Base-by-base conservation (phyloP, 2,113 vertebrate genomes). In the Cavia porcellus region DNA sequence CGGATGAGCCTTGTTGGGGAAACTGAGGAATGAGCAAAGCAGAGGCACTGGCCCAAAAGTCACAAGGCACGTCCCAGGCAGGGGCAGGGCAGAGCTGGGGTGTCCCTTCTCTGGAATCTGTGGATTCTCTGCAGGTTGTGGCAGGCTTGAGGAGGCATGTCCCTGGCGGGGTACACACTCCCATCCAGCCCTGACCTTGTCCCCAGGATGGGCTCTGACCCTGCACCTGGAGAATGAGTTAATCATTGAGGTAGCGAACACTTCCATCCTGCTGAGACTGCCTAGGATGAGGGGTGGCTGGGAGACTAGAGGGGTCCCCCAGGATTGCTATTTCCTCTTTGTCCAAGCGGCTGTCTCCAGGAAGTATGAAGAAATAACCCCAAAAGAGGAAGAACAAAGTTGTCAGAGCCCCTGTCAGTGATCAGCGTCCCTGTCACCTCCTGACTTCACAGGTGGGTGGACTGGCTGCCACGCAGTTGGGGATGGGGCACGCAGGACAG, bases 321-420 rank as follows among this genome's bases (percentile, higher is more conserved):
- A 59, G 7, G 14, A 30, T n/a, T 20, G 42, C 94, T 52, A 55
- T 84, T 96, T 96, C 96, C 91, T 92, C 86, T 96, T 92, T 55
- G 80, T 70, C 91, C 83, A 75, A 62, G 32, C 66, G 95, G 81
- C 52, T 2, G 14, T 72, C 72, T 87, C 89, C 91, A 97, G 97
- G 93, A 97, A 97, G 59, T 72, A 4, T 97, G 97, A 96, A 94
- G 97, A 94, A 97, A 98, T 62, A 32, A 59, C 45, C 70, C 72
- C 87, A 45, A 96, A 96, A 96, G 87, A 94, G 96, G 96, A 97
- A 97, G 91, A 32, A 47, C 85, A 17, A 45, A 59, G 57, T 62
- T 80, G n/a, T 68, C 35, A 0, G 84, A 7, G 32, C 62, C 70
- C 75, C 77, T 7, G 1, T 30, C 24, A 38, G 80, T 19, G 68